Evolutionary conservation across 2,113 vertebrate species (phyloP), one percentile per base, ranked within the genome.

Genomic region (Neolamprologus sp.): DNA sequence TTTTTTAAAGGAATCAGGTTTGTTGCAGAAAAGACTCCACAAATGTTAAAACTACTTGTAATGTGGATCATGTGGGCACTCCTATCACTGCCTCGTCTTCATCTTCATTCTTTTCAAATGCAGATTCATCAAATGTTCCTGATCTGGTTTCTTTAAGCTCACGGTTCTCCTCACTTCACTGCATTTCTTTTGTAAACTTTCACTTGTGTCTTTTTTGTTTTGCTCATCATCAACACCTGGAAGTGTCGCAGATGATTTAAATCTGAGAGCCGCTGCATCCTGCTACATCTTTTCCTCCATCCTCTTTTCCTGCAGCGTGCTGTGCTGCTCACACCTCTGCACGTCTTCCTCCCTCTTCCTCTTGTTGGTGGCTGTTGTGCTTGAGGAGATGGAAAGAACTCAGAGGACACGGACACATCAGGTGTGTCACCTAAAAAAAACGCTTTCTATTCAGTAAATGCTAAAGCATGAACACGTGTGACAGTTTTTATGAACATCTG

Each of bases 401-500:
- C 12, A 14, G 23, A 14, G 2, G 23, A 28, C 49, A 51, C 1
- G 54, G 54, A 57, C 23, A 58, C 23, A 3, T 16, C 55, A 58
- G 23, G 7, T 57, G 54, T 57, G 23, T 58, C 23, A 0, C 55
- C 6, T 7, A 57, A 57, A 26, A 55, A 7, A 26, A 21, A 0
- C 54, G 55, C 55, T 57, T 16, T 57, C 3, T 58, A 1, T 57
- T 57, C 23, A 57, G 23, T 57, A 57, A 9, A 28, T 57, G 55
- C 13, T 57, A 2, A 57, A 57, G 55, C 28, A 28, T 0, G 23
- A 16, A 9, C 55, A 14, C 1, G 1, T 1, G 49, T 28, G 13
- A 2, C 54, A 0, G 12, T 0, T 57, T 57, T 14, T 4, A 0
- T 28, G 54, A 28, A 57, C 55, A 16, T 58, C 55, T 57, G 23